These are phyloP conservation scores for Carlito syrichta DNA, from an alignment of 2,113 vertebrate species.

Conservation along the genomic window DNA sequence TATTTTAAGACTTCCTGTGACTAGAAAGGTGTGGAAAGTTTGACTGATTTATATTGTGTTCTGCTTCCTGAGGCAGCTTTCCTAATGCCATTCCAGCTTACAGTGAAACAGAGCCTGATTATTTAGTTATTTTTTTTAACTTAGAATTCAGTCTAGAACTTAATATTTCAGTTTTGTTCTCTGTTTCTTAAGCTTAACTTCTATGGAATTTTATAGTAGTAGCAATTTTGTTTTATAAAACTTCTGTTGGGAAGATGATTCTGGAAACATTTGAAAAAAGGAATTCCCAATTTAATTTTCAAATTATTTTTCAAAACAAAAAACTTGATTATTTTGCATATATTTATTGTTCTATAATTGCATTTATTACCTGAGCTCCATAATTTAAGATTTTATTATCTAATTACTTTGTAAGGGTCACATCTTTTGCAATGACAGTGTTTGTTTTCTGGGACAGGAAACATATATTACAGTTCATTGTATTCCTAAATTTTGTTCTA, in stretches of 20 bases:
- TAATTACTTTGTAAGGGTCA: neutral
- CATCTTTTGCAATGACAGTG: neutral
- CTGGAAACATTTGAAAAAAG: neutral
- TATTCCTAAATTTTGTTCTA: neutral
- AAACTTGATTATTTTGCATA: neutral
- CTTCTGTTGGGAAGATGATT: neutral
- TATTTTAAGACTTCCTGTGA: constrained; percentile 84
- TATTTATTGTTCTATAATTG: neutral
- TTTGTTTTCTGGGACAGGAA: neutral
- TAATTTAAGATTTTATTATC: neutral
- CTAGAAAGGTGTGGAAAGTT: constrained; percentile 82
- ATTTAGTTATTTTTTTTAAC: constrained; percentile 33
- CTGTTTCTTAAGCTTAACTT: constrained; percentile 66
- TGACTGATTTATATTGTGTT: constrained; percentile 82
- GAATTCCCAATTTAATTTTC: neutral
- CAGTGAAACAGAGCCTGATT: constrained; percentile 70
- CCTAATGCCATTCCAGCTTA: constrained; percentile 76
- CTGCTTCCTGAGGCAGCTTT: constrained; percentile 82
- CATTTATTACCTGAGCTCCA: neutral
- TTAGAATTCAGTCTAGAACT: constrained; percentile 59
- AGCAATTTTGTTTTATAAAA: constrained; percentile 14
- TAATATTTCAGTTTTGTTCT: constrained; percentile 55
- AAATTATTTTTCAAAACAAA: neutral
- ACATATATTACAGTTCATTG: neutral
- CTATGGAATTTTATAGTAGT: constrained; percentile 35